Evolutionary conservation across 2,888 invertebrate genomes (phyloP), one percentile per base, ranked within the genome.

Genomic region (Drosophila melanosoma): DNA sequence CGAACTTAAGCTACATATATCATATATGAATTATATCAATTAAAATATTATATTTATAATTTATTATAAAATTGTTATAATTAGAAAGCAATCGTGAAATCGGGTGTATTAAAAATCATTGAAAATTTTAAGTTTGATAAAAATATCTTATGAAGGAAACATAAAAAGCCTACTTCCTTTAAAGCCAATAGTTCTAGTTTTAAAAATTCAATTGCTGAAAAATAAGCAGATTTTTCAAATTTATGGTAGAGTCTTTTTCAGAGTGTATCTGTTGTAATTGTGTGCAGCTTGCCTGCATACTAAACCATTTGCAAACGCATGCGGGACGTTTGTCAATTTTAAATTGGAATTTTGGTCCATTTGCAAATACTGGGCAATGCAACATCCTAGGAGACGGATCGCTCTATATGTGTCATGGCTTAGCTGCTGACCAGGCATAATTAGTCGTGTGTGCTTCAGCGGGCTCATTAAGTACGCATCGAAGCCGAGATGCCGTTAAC

Each of bases 401-500:
- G 59, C 42, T 57, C 40, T 51, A 53, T 32, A 54, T 65, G 48
- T 53, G 35, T 56, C 20, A 10, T 11, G 32, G n/a, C 15, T 38
- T 48, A 38, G 35, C 32, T 57, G 57, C 74, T 76, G 82, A 74
- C 51, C 83, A 66, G 58, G 56, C 83, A 70, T 86, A 83, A 86
- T 82, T 86, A 78, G 68, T 61, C 63, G 76, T 49, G 23, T 74
- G 52, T 62, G 62, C 45, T 58, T 58, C 17, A 54, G 42, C 45
- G 45, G n/a, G 42, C 86, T 80, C 78, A 82, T 86, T 81, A 86
- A 80, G 75, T 59, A 59, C 59, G 57, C 78, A 83, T 72, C 51
- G 69, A 61, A 65, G 29, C 53, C 54, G 54, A 67, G 42, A 63
- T 63, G 67, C 53, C 63, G 67, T 74, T 61, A 79, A 56, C 48